These are phyloP conservation scores for Diadumene lineata DNA, from an alignment of 92 coral and sea anemone genomes.

Conservation along the genomic window DNA sequence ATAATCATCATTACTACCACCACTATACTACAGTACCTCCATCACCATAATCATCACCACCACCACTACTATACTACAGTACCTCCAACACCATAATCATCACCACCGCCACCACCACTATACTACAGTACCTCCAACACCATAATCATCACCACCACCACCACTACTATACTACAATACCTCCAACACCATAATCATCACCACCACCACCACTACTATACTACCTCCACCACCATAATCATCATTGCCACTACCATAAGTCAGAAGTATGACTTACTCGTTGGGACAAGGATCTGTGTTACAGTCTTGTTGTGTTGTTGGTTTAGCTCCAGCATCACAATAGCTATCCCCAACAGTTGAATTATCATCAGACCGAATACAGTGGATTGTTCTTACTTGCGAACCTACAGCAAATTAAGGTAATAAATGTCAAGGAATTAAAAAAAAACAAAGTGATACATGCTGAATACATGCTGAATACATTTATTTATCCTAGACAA, in stretches of 20 bases:
- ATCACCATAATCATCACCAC: background rate
- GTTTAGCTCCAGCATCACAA: slow-evolving; percentile 48
- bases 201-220: background rate
- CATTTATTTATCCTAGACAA: too few species aligned
- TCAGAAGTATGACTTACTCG: slow-evolving; percentile 13
- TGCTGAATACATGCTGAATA: too few species aligned
- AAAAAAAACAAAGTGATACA: too few species aligned
- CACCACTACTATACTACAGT: background rate
- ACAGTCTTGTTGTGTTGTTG: slow-evolving; percentile 32
- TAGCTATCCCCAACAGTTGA: slow-evolving; percentile 35
- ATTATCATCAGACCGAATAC: slow-evolving; percentile 57
- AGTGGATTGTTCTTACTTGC: slow-evolving; percentile 45
- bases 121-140: background rate
- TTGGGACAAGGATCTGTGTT: slow-evolving; percentile 47
- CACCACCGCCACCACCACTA: background rate
- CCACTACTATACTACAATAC: background rate
- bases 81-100: background rate
- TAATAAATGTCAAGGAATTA: too few species aligned
- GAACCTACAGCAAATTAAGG: slow-evolving; percentile 25
- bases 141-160: background rate
- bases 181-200: background rate
- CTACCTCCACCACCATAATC: background rate
- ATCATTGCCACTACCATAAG: background rate
- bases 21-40: background rate
- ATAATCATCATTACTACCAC: background rate